Evolutionary conservation across 2,113 vertebrate genomes (phyloP).

Genomic region (Strigops habroptila): DNA sequence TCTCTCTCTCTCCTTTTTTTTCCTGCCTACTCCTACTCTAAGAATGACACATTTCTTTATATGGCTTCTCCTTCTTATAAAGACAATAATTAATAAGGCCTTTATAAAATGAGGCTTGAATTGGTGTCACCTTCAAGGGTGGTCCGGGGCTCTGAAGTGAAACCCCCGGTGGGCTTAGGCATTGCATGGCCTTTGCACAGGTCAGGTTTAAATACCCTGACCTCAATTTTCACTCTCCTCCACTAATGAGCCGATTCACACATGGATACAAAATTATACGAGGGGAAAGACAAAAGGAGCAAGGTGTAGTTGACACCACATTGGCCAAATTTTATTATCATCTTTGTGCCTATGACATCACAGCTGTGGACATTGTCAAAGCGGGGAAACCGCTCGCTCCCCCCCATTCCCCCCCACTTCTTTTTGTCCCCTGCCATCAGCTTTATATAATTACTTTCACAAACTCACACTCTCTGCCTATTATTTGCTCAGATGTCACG

Average conservation of each 20-base stretch:
- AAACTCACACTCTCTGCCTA: slow-evolving; percentile 61
- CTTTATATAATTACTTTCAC: slow-evolving; percentile 71
- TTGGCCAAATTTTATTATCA: slow-evolving; percentile 73
- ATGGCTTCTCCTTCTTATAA: slow-evolving; percentile 90
- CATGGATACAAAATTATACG: slow-evolving; percentile 80
- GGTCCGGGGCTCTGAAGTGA: slow-evolving; percentile 90
- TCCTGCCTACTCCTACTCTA: slow-evolving; percentile 84
- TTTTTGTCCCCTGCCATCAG: slow-evolving; percentile 62
- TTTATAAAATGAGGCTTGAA: slow-evolving; percentile 96
- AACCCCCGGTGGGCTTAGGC: slow-evolving; percentile 87
- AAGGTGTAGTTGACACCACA: slow-evolving; percentile 79
- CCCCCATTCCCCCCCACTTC: not conserved
- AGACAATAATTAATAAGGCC: slow-evolving; percentile 99
- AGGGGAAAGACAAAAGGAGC: slow-evolving; percentile 73
- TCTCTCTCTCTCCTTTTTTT: slow-evolving; percentile 71
- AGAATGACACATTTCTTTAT: slow-evolving; percentile 97
- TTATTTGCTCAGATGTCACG: slow-evolving; percentile 56
- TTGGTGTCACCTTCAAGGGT: slow-evolving; percentile 91
- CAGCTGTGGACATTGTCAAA: slow-evolving; percentile 67
- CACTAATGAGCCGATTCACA: slow-evolving; percentile 93
- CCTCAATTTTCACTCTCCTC: slow-evolving; percentile 94
- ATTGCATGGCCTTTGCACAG: slow-evolving; percentile 88
- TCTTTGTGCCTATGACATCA: slow-evolving; percentile 79
- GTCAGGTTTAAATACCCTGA: slow-evolving; percentile 98
- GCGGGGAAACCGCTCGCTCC: not conserved